phyloP scores from a whole-genome alignment of 2,888 invertebrate species.

The Bruchidius siliquastri region DNA sequence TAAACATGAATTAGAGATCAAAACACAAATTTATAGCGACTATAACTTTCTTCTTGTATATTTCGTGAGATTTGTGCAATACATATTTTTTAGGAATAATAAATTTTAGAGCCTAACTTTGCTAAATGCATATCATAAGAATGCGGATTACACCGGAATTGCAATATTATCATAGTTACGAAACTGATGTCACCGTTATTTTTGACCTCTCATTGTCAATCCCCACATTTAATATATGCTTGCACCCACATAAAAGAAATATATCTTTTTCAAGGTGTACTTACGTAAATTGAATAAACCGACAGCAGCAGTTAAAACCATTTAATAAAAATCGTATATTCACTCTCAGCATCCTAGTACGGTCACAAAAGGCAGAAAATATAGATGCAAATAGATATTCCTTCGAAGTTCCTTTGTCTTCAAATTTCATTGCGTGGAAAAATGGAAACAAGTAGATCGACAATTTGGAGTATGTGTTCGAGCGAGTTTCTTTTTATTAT shows the following conservation, averaged over 20 bases:
- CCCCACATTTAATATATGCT: neutral
- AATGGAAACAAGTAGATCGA: no score
- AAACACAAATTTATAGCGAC: no score
- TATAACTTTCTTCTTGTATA: no score
- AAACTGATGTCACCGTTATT: neutral
- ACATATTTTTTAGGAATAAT: no score
- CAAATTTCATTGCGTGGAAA: no score
- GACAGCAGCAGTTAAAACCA: neutral
- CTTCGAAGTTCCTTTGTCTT: no score
- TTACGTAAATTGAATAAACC: neutral
- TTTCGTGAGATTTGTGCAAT: no score
- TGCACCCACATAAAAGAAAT: neutral
- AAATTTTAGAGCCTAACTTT: neutral
- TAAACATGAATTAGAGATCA: no score
- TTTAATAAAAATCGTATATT: neutral
- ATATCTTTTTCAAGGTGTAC: neutral
- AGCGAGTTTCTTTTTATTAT: no score
- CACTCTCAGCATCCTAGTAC: neutral
- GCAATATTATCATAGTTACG: neutral
- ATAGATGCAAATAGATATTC: no score
- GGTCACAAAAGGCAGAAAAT: no score
- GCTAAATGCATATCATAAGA: neutral
- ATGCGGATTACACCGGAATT: neutral
- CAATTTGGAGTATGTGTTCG: no score
- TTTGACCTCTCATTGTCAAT: neutral